phyloP scores from a whole-genome alignment of 2,888 invertebrate species.

The Lingula anatina region DNA sequence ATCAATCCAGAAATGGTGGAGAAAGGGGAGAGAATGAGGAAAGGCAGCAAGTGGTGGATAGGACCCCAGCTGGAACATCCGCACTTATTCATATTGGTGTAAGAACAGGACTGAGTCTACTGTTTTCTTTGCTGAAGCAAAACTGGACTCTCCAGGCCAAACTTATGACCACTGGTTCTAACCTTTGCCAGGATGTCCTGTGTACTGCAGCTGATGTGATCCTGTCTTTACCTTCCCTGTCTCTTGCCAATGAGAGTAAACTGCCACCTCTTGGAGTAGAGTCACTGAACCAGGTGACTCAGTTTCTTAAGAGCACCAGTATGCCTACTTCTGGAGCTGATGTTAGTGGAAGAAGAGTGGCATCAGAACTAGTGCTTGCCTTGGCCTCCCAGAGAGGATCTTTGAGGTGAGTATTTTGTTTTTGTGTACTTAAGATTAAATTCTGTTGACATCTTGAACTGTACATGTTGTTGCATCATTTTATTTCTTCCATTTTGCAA shows the following conservation, averaged over 20 bases:
- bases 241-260: slow-evolving; percentile 60
- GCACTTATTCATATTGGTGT: slow-evolving; percentile 62
- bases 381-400: slow-evolving; percentile 62
- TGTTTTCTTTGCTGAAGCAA: slow-evolving; percentile 60
- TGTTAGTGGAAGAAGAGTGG: slow-evolving; percentile 44
- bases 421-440: no score
- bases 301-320: slow-evolving; percentile 55
- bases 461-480: no score
- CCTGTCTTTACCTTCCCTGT: slow-evolving; percentile 58
- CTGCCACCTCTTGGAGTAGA: slow-evolving; percentile 54
- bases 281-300: slow-evolving; percentile 57
- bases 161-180: slow-evolving; percentile 35
- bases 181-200: slow-evolving; percentile 60
- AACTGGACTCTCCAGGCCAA: slow-evolving; percentile 55
- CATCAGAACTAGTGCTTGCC: slow-evolving; percentile 58
- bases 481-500: no score
- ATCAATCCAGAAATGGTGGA: slow-evolving; percentile 8
- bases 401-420: no score
- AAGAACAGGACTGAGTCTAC: slow-evolving; percentile 59
- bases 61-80: slow-evolving; percentile 41
- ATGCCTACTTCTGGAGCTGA: slow-evolving; percentile 57
- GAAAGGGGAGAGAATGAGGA: slow-evolving; percentile 3
- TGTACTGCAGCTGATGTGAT: slow-evolving; percentile 59
- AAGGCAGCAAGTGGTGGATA: slow-evolving; percentile 4
- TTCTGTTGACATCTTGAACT: no score